phyloP scores from a whole-genome alignment of 2,113 vertebrate genomes.

The Myotis davidii region DNA sequence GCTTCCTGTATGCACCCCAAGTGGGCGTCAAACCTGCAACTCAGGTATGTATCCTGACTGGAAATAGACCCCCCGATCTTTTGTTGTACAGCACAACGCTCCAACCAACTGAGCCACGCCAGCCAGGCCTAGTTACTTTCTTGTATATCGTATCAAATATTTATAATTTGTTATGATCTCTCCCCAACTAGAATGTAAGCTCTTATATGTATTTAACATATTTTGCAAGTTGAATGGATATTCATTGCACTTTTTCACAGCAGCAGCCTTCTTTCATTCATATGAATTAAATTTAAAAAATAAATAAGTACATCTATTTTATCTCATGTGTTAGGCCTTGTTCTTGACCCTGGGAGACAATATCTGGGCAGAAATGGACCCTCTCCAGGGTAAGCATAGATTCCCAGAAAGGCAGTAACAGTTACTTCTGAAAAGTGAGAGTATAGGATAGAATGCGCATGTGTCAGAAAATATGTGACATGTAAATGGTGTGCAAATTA shows the following conservation, averaged over 20 bases:
- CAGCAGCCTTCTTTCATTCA: not conserved
- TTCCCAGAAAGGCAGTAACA: not conserved
- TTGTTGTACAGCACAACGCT: no score
- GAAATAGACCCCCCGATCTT: no score
- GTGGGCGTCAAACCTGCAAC: no score
- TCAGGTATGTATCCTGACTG: no score
- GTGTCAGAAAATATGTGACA: not conserved
- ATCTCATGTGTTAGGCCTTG: not conserved
- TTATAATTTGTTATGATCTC: not conserved
- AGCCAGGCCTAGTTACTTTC: not conserved
- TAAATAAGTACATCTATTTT: not conserved
- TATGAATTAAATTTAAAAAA: not conserved
- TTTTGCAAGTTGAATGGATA: not conserved
- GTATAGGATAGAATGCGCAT: not conserved
- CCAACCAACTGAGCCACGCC: no score
- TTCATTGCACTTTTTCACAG: not conserved
- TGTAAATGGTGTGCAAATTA: not conserved
- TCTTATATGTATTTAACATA: not conserved
- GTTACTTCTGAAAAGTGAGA: not conserved
- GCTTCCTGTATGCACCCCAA: no score
- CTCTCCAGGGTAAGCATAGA: not conserved
- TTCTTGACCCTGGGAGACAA: not conserved
- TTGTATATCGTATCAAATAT: not conserved
- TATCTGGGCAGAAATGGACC: not conserved
- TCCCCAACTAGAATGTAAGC: not conserved